Conservation (phyloP, 2,113 vertebrate species). For the Gadus macrocephalus region DNA sequence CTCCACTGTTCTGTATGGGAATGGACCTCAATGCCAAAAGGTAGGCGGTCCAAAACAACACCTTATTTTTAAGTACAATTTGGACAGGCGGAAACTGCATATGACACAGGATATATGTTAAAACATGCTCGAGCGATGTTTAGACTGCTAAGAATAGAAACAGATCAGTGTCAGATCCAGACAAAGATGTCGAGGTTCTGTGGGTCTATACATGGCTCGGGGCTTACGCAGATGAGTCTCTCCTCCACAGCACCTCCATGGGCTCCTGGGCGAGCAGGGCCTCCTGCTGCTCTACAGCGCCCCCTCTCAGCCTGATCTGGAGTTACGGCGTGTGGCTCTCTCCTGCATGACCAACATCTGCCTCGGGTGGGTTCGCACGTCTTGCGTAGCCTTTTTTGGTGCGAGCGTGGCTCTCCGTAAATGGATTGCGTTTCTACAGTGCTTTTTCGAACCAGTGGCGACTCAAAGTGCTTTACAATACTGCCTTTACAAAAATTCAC, state of each 20-base stretch:
- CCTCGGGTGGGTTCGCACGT: constrained; percentile 73
- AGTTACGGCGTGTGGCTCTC: constrained; percentile 80
- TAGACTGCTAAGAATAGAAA: neutral
- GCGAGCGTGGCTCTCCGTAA: too few relatives aligned
- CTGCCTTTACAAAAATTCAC: too few relatives aligned
- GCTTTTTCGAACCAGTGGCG: too few relatives aligned
- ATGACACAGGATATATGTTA: too few relatives aligned
- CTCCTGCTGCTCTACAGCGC: constrained; percentile 78
- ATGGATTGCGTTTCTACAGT: too few relatives aligned
- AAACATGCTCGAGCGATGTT: neutral
- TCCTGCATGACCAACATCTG: constrained; percentile 90
- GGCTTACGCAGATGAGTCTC: neutral
- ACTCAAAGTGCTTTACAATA: too few relatives aligned
- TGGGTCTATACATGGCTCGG: neutral
- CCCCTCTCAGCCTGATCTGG: constrained; percentile 73
- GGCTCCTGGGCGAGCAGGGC: constrained; percentile 78
- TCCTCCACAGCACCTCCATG: constrained; percentile 76
- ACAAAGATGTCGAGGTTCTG: too few relatives aligned
- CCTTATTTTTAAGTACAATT: too few relatives aligned
- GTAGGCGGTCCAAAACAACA: constrained; percentile 53
- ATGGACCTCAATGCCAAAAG: constrained; percentile 87
- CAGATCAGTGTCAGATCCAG: too few relatives aligned
- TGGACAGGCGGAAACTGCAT: too few relatives aligned
- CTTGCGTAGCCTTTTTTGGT: too few relatives aligned
- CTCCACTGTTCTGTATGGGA: constrained; percentile 85